phyloP scores from a whole-genome alignment of 2,888 invertebrate genomes.

The Leptarthrus brevirostris region DNA sequence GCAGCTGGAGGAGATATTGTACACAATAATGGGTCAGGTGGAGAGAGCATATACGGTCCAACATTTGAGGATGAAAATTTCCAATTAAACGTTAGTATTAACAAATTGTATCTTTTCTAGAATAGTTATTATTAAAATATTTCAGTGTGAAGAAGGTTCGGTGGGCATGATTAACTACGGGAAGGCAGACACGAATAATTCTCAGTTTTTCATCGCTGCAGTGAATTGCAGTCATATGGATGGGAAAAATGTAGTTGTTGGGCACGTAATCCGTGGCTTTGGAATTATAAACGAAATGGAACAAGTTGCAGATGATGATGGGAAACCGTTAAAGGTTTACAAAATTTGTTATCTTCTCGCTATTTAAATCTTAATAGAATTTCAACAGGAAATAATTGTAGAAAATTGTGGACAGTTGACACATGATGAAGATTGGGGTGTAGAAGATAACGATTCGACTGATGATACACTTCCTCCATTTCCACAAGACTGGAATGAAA shows the following conservation, averaged over 20 bases:
- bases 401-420: slow-evolving; percentile 79
- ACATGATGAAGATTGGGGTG: slow-evolving; percentile 73
- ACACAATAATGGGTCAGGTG: slow-evolving; percentile 85
- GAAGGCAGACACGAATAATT: slow-evolving; percentile 84
- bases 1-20: slow-evolving; percentile 86
- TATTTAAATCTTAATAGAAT: too few relatives aligned
- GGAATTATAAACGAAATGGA: slow-evolving; percentile 79
- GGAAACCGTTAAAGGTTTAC: slow-evolving; percentile 72
- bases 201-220: slow-evolving; percentile 93
- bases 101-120: background rate
- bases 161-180: slow-evolving; percentile 87
- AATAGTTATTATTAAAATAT: background rate
- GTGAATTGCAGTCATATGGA: slow-evolving; percentile 82
- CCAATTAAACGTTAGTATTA: slow-evolving; percentile 69
- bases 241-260: slow-evolving; percentile 84
- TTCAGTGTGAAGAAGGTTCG: slow-evolving; percentile 73
- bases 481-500: slow-evolving; percentile 78
- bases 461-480: slow-evolving; percentile 79
- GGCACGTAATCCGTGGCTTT: slow-evolving; percentile 81
- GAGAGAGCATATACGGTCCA: slow-evolving; percentile 94
- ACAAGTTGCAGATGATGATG: slow-evolving; percentile 70
- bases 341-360: too few relatives aligned
- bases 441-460: slow-evolving; percentile 77
- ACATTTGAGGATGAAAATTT: slow-evolving; percentile 94
- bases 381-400: slow-evolving; percentile 73